phyloP scores from a whole-genome alignment of 2,113 vertebrate genomes.

The Chaetops frenatus region DNA sequence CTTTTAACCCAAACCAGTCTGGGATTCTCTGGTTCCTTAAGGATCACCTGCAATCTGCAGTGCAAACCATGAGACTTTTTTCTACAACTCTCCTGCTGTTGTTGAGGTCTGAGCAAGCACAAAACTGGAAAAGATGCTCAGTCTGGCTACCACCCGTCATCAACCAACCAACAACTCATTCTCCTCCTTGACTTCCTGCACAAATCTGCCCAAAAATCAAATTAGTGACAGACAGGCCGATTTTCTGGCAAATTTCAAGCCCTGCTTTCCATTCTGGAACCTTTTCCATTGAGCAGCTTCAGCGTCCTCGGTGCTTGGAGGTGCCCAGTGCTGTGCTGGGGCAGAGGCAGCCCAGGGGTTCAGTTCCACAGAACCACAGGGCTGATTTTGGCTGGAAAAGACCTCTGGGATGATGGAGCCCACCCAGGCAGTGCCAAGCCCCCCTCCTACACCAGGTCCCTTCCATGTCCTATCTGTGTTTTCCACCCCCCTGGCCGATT shows the following conservation, averaged over 20 bases:
- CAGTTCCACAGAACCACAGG: neutral
- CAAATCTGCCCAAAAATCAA: neutral
- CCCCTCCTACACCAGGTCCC: neutral
- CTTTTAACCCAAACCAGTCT: accelerated
- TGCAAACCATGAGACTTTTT: accelerated
- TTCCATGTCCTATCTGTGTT: accelerated
- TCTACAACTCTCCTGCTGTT: neutral
- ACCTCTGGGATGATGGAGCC: neutral
- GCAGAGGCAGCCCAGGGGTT: neutral
- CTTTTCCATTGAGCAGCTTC: neutral
- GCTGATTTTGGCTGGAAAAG: neutral
- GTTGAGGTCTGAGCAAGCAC: neutral
- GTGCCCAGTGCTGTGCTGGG: accelerated
- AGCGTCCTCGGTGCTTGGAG: neutral
- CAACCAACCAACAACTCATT: neutral
- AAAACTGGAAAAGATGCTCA: neutral
- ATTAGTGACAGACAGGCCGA: neutral
- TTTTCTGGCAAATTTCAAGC: neutral
- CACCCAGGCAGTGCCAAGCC: neutral
- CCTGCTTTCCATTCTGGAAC: neutral
- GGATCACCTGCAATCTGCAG: neutral
- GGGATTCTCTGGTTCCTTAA: neutral
- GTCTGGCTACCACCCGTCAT: neutral
- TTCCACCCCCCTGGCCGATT: accelerated
- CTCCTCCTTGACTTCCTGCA: neutral